Conservation (phyloP, 2,888 invertebrate genomes). For the Argyresthia goedartella region DNA sequence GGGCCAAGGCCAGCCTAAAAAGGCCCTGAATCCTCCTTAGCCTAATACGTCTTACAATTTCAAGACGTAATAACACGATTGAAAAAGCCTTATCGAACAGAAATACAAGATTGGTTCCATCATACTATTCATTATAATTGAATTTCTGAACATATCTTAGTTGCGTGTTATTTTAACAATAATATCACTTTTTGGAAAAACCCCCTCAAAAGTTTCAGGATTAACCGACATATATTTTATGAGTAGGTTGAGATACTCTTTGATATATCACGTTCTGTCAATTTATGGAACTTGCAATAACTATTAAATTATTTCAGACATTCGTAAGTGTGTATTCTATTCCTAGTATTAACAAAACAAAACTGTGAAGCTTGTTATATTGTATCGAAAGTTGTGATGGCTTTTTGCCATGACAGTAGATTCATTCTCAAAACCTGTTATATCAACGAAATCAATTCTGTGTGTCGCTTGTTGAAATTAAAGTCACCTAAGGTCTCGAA, state of each 20-base stretch:
- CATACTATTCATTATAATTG: conserved; percentile 27
- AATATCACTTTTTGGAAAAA: conserved; percentile 42
- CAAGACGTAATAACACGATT: not conserved
- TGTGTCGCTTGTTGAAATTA: not conserved
- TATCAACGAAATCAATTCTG: too few relatives aligned
- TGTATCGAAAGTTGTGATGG: too few relatives aligned
- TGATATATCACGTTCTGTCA: not conserved
- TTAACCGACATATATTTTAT: not conserved
- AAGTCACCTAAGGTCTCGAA: not conserved
- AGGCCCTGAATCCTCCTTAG: not conserved
- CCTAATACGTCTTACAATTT: not conserved
- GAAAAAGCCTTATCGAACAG: conserved; percentile 14
- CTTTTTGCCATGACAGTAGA: too few relatives aligned
- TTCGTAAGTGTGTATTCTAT: not conserved
- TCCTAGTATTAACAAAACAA: too few relatives aligned
- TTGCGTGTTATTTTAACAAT: conserved; percentile 25
- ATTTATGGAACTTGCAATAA: not conserved
- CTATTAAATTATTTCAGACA: not conserved
- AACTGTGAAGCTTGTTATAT: too few relatives aligned
- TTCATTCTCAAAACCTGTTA: too few relatives aligned
- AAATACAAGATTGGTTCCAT: conserved; percentile 35
- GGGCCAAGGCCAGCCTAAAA: too few relatives aligned
- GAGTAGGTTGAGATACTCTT: not conserved
- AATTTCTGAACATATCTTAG: conserved; percentile 23
- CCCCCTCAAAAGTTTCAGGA: too few relatives aligned